Evolutionary conservation across 2,797 vertebrate species (phyloP), one percentile per base, ranked within the genome.

Genomic region (Graptemys geographica): DNA sequence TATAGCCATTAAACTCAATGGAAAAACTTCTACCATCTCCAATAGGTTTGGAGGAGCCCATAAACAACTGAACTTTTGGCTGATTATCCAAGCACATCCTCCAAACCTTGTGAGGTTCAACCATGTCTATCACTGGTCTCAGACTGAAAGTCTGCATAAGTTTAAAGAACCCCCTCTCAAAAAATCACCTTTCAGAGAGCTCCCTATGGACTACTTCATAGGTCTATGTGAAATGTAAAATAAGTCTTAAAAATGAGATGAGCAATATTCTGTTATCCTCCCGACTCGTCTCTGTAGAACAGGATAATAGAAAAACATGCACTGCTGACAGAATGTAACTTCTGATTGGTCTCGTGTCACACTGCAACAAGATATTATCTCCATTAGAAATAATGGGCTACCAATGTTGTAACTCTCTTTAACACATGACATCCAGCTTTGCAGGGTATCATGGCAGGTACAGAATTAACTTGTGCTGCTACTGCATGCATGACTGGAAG

Each of bases 341-440:
- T 83, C 85, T 81, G 37, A n/a, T 1, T 62, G 37, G 62, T 78
- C 81, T 86, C 15, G 2, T 59, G 62, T 78, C 92, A 57, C 55
- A 5, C 47, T 87, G 37, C 84, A 90, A 74, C 37, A 51, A 69
- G 86, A 84, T 44, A 84, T 49, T n/a, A 28, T 84, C 90, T 89
- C 65, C 56, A 44, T 31, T 1, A 88, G 76, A 72, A 62, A 93
- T 27, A 92, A 89, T 88, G 88, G 52, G 87, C 69, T 59, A 79
- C 93, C 92, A 84, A 88, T 87, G 82, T 82, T 28, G 18, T 85
- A 90, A 88, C 47, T 90, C 72, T 57, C 83, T 87, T 90, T 81
- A 90, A 89, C 84, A 84, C 69, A 31, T 79, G 90, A 87, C 65
- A 90, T 82, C 74, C 72, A 83, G 52, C 92, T 96, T 90, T 93